Conservation (phyloP, 2,888 invertebrate species). For the Drosophila formosana region DNA sequence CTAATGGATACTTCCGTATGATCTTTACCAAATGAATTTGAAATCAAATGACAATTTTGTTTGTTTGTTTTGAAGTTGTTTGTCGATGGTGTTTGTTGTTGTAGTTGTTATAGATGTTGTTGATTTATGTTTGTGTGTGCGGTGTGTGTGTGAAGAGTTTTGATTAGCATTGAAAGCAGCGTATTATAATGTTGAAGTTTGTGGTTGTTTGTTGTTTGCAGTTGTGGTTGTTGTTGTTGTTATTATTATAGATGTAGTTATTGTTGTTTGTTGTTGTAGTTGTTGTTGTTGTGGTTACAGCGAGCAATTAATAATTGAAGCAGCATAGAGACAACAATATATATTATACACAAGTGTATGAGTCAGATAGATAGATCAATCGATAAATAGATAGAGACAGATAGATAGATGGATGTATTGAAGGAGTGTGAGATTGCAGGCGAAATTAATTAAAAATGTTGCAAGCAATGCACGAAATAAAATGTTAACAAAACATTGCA, state of each 20-base stretch:
- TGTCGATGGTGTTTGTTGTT: constrained; percentile 5
- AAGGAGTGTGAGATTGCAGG: constrained; percentile 26
- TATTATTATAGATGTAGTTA: constrained; percentile 38
- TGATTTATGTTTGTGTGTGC: constrained; percentile 32
- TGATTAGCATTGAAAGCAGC: constrained; percentile 33
- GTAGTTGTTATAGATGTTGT: constrained; percentile 30
- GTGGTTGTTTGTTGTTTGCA: constrained; percentile 31
- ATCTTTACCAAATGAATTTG: constrained; percentile 79
- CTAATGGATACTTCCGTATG: constrained; percentile 85
- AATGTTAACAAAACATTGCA: constrained; percentile 14
- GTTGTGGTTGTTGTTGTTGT: constrained; percentile 42
- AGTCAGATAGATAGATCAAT: constrained; percentile 42
- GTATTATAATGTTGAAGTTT: constrained; percentile 39
- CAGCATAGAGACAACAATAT: constrained; percentile 59
- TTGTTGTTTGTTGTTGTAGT: constrained; percentile 29
- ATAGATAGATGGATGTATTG: constrained; percentile 10
- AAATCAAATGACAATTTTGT: constrained; percentile 53
- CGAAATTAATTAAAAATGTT: constrained; percentile 59
- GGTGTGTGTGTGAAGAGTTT: constrained; percentile 25
- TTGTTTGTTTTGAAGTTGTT: constrained; percentile 39
- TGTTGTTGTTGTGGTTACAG: constrained; percentile 58
- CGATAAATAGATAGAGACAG: constrained; percentile 26
- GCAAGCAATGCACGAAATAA: constrained; percentile 35
- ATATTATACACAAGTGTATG: constrained; percentile 48
- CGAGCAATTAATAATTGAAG: constrained; percentile 65